These are phyloP conservation scores for Lagocephalus sceleratus DNA, from an alignment of 2,797 vertebrate species.

Conservation along the genomic window DNA sequence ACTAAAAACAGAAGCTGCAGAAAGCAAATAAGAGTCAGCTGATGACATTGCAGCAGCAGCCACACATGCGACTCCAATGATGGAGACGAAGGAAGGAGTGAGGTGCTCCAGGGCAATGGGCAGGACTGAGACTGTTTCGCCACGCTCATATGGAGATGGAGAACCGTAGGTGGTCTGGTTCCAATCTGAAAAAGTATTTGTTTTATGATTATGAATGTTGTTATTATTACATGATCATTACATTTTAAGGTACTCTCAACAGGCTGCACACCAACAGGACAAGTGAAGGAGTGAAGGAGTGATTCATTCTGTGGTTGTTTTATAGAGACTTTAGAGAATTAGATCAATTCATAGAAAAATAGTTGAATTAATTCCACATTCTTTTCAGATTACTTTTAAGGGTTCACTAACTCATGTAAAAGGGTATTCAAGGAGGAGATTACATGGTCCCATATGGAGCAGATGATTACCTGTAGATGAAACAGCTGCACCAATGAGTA, in stretches of 20 bases:
- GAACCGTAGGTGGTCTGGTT: conserved; percentile 28
- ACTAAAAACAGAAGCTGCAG: conserved; percentile 47
- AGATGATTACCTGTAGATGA: conserved; percentile 38
- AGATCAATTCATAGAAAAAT: neutral
- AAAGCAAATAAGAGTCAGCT: conserved; percentile 51
- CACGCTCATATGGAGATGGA: conserved; percentile 33
- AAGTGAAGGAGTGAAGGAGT: too few species aligned
- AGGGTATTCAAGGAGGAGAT: too few species aligned
- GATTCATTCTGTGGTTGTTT: too few species aligned
- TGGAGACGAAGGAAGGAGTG: neutral
- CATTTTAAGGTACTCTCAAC: too few species aligned
- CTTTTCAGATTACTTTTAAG: too few species aligned
- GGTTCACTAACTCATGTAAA: too few species aligned
- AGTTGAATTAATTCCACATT: too few species aligned
- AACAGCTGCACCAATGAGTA: conserved; percentile 1
- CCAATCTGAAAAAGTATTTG: neutral
- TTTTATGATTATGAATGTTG: too few species aligned
- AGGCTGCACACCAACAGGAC: too few species aligned
- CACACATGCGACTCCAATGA: neutral
- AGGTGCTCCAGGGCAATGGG: conserved; percentile 19
- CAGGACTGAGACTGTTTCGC: conserved; percentile 30
- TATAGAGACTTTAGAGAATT: too few species aligned
- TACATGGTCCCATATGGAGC: too few species aligned
- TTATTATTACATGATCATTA: too few species aligned
- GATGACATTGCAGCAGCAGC: conserved; percentile 50